These are phyloP conservation scores for Numida meleagris DNA, from an alignment of 2,113 vertebrate species.

Conservation along the genomic window DNA sequence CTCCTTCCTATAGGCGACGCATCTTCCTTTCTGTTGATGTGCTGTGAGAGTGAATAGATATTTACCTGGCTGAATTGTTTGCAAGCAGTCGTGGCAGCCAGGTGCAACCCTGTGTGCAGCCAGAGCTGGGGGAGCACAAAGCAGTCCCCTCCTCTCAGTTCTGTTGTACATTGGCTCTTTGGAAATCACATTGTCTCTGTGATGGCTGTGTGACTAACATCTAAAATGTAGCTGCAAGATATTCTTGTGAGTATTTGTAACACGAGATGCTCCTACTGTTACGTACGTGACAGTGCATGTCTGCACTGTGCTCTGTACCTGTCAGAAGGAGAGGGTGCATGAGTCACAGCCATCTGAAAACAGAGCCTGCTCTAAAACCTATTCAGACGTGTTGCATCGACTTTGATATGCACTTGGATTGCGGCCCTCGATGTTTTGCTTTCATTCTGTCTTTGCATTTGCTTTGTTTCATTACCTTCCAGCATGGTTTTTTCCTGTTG, in stretches of 20 bases:
- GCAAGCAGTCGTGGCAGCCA: background rate
- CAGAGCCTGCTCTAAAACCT: background rate
- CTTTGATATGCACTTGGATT: background rate
- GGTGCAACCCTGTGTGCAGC: background rate
- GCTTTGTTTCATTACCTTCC: background rate
- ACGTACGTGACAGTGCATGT: accelerated
- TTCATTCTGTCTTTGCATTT: background rate
- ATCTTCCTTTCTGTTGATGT: background rate
- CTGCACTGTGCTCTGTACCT: background rate
- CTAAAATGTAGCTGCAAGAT: background rate
- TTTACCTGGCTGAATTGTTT: background rate
- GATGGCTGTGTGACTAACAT: background rate
- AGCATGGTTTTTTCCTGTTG: accelerated
- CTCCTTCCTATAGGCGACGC: accelerated
- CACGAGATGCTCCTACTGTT: accelerated
- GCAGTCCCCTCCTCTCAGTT: background rate
- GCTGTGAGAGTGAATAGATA: accelerated
- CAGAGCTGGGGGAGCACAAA: background rate
- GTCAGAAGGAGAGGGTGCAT: background rate
- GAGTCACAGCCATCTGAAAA: background rate
- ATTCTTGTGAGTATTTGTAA: background rate
- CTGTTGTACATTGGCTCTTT: accelerated
- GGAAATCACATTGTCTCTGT: accelerated
- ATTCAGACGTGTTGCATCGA: accelerated
- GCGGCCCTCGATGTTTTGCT: background rate